Evolutionary conservation across 2,888 invertebrate species (phyloP), one percentile per base, ranked within the genome.

Genomic region (Epinotia brunnichana): DNA sequence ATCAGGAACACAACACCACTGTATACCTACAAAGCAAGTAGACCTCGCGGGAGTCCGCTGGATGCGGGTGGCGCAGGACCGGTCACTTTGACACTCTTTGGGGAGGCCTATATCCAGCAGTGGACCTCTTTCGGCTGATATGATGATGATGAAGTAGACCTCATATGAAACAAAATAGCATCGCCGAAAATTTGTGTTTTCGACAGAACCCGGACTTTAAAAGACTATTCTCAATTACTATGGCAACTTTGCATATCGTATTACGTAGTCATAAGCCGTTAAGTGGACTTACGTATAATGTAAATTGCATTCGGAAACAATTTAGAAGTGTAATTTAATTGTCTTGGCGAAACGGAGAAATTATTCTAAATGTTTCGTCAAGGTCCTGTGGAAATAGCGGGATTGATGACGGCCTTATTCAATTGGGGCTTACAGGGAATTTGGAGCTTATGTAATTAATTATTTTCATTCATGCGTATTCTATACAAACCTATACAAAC

Each of bases 271-370:
- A 53, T 54, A 66, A 67, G 61, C 71, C 48, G 67, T 67, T 67
- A 61, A 72, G 61, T 54, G 35, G 41, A 67, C 29, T 66, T 61
- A 67, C 29, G 60, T 61, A 48, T 61, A 66, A 67, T 67, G 67
- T 61, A 67, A 61, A 61, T 72, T 61, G 67, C 61, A 60, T 61
- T 67, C 15, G 53, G 35, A 54, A 71, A 61, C 54, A 60, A 71
- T 71, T 67, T 44, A 44, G 67, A 67, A 21, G 29, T 61, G 54
- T 48, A 72, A 61, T 44, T 61, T 67, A 72, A 67, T 56, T 67
- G 24, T 66, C 21, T 56, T 56, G 44, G 54, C 29, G 19, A 60
- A 19, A 10, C 24, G 60, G 54, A 35, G 71, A 61, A 72, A 72
- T 71, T 61, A 61, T 56, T 67, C 61, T n/a, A 71, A 54, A 59